A percentile compares a stretch with the other conserved stretches of the same genome.
phyloP scores from a whole-genome alignment of 2,113 vertebrate genomes.

The Clupea harengus region DNA sequence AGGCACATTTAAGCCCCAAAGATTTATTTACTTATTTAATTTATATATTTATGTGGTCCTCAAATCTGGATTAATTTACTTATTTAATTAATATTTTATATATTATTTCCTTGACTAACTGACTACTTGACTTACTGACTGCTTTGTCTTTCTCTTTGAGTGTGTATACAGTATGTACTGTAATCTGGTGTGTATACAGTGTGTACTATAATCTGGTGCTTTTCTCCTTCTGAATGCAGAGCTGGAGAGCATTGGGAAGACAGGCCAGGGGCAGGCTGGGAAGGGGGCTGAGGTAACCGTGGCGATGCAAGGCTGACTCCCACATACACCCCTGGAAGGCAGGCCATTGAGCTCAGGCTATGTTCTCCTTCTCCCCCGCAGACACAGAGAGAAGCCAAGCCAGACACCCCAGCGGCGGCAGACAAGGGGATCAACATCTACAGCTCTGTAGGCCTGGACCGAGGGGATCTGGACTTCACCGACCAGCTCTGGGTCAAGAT shows the following conservation, averaged over 20 bases:
- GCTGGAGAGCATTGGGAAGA: slow-evolving; percentile 75
- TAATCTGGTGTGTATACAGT: background rate
- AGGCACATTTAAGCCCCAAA: too few species aligned
- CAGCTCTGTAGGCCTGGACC: slow-evolving; percentile 71
- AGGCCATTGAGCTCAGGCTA: too few species aligned
- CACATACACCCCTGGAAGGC: background rate
- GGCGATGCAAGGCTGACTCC: background rate
- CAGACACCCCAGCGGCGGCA: slow-evolving; percentile 64
- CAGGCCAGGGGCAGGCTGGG: slow-evolving; percentile 57
- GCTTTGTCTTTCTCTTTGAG: too few species aligned
- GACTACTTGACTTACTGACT: too few species aligned
- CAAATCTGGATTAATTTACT: background rate
- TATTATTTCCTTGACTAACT: too few species aligned
- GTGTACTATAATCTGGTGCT: background rate
- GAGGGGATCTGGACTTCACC: slow-evolving; percentile 89
- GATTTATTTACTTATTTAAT: too few species aligned
- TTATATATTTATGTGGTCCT: background rate
- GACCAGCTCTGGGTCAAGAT: slow-evolving; percentile 92
- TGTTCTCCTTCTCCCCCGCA: slow-evolving; percentile 52
- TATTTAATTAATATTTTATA: too few species aligned
- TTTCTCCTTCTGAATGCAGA: slow-evolving; percentile 65
- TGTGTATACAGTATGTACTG: too few species aligned
- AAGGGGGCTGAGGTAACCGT: slow-evolving; percentile 71
- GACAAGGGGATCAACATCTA: slow-evolving; percentile 69
- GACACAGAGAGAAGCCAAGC: slow-evolving; percentile 65